Percentiles rank a stretch among this genome's conserved stretches.
Conservation (phyloP, 2,113 vertebrate species). For the Caloenas nicobarica region DNA sequence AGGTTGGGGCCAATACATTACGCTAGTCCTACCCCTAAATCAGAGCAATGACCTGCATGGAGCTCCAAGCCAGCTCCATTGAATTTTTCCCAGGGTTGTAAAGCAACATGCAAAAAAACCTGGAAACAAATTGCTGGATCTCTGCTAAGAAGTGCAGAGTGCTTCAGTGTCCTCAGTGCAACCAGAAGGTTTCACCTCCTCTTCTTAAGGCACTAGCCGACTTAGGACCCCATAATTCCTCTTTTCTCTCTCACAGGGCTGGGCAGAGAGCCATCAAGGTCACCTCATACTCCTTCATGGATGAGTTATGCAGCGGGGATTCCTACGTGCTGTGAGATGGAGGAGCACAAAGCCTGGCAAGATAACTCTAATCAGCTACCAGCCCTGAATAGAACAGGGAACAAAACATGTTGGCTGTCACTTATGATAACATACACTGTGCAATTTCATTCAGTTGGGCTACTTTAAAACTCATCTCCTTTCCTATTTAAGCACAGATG, state of each 20-base stretch:
- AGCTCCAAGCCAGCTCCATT: not conserved
- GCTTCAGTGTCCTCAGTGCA: not conserved
- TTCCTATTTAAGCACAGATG: not conserved
- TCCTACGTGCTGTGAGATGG: fast-evolving
- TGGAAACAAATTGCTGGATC: not conserved
- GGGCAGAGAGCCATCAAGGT: not conserved
- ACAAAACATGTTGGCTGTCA: not conserved
- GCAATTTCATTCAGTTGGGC: not conserved
- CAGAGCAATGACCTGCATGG: not conserved
- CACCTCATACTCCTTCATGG: not conserved
- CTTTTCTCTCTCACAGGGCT: not conserved
- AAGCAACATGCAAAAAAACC: not conserved
- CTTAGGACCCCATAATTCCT: not conserved
- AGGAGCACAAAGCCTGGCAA: not conserved
- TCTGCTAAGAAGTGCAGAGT: not conserved
- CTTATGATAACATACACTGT: not conserved
- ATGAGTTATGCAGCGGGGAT: not conserved
- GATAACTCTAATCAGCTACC: not conserved
- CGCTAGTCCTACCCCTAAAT: not conserved
- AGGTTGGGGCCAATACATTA: not conserved
- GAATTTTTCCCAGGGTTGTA: not conserved
- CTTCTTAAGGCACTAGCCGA: not conserved
- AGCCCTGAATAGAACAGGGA: not conserved
- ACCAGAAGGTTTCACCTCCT: not conserved
- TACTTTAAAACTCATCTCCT: not conserved